These are phyloP conservation scores for Drepanosiphum platanoidis DNA, from an alignment of 2,888 invertebrate genomes.

Conservation along the genomic window DNA sequence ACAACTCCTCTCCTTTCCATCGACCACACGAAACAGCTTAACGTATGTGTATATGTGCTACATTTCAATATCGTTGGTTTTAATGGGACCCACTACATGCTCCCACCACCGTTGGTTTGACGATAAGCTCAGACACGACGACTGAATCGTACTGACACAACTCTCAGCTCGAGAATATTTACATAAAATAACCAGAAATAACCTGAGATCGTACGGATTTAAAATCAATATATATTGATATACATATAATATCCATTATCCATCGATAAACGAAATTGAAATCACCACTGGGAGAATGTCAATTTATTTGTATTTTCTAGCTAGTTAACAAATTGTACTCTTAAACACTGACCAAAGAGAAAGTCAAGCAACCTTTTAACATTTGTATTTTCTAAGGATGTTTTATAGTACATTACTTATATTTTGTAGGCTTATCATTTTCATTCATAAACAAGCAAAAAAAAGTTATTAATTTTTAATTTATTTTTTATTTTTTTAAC, in stretches of 20 bases:
- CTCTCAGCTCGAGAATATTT: slow-evolving; percentile 36
- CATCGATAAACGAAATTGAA: too few relatives aligned
- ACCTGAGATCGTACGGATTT: neutral
- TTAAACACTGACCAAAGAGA: neutral
- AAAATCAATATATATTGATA: neutral
- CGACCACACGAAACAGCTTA: slow-evolving; percentile 37
- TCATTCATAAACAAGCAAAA: too few relatives aligned
- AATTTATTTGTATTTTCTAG: too few relatives aligned
- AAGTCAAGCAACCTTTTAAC: too few relatives aligned
- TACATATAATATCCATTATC: neutral
- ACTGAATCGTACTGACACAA: neutral
- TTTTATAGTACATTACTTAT: too few relatives aligned
- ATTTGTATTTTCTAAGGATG: too few relatives aligned
- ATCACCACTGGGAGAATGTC: too few relatives aligned
- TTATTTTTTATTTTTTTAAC: too few relatives aligned
- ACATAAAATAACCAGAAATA: neutral
- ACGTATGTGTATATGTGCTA: slow-evolving; percentile 27
- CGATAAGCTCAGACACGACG: slow-evolving; percentile 37
- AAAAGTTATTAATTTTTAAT: too few relatives aligned
- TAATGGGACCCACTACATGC: slow-evolving; percentile 36
- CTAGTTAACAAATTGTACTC: neutral
- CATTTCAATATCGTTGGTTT: slow-evolving; percentile 52
- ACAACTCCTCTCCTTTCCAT: neutral
- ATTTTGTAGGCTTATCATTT: too few relatives aligned
- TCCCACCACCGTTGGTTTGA: neutral